Evolutionary conservation across 1,140 invertebrate genomes (phyloP).

Genomic region (Tetramorium parvispinum): DNA sequence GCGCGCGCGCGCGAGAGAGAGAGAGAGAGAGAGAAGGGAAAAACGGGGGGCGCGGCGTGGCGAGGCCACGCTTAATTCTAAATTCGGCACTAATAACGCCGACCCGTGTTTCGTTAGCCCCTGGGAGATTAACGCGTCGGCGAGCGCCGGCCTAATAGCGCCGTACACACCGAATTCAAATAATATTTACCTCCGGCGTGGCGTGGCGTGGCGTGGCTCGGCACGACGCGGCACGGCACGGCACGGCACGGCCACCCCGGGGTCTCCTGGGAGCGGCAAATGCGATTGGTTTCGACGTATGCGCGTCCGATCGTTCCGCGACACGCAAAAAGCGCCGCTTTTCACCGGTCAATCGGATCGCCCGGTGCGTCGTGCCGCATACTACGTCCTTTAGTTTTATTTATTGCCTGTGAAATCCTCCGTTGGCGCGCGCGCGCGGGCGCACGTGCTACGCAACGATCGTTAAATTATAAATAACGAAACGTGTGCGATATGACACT

Average conservation of each 20-base stretch:
- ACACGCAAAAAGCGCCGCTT: constrained; percentile 46
- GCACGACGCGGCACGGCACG: not conserved
- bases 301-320: constrained; percentile 29
- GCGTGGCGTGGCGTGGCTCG: not conserved
- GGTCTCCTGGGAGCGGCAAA: constrained; percentile 68
- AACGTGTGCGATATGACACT: constrained; percentile 35
- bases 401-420: constrained; percentile 36
- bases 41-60: not conserved
- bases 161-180: constrained; percentile 71
- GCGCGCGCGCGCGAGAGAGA: constrained; percentile 3
- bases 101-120: constrained; percentile 72
- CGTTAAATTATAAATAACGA: constrained; percentile 54
- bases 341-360: constrained; percentile 57
- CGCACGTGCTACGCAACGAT: constrained; percentile 4
- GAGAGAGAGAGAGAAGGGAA: not conserved
- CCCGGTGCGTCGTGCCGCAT: constrained; percentile 7
- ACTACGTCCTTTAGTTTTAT: constrained; percentile 57
- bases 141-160: constrained; percentile 66
- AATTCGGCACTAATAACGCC: constrained; percentile 75
- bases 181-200: constrained; percentile 74
- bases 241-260: constrained; percentile 45
- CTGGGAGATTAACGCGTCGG: constrained; percentile 69
- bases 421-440: not conserved
- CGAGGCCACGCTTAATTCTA: constrained; percentile 68
- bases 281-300: constrained; percentile 65